phyloP scores from a whole-genome alignment of 2,113 vertebrate genomes.

The Seriola quinqueradiata region DNA sequence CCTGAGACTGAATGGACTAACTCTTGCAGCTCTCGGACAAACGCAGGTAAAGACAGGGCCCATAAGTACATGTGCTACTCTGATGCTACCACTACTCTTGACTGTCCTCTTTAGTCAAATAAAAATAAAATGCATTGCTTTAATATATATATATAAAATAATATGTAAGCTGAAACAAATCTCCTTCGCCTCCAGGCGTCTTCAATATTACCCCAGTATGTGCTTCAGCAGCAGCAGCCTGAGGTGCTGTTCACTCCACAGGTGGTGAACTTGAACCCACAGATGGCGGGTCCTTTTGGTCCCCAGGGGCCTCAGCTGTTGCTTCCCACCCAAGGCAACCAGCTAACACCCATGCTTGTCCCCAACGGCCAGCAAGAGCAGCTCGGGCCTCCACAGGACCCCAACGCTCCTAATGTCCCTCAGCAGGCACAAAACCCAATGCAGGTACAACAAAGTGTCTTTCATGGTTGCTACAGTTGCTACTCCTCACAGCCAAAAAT shows the following conservation, averaged over 20 bases:
- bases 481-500: neutral
- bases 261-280: constrained; percentile 81
- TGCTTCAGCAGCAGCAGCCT: constrained; percentile 80
- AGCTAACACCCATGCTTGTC: constrained; percentile 64
- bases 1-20: constrained; percentile 79
- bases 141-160: no score
- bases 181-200: constrained; percentile 58
- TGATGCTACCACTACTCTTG: neutral
- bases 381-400: constrained; percentile 63
- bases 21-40: constrained; percentile 78
- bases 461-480: neutral
- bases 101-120: neutral
- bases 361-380: constrained; percentile 81
- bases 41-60: constrained; percentile 63
- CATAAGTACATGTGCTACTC: neutral
- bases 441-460: constrained; percentile 70
- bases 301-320: constrained; percentile 76
- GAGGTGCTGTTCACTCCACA: constrained; percentile 79
- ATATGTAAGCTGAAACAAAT: neutral
- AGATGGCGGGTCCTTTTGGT: constrained; percentile 72
- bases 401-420: constrained; percentile 63
- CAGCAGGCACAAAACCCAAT: constrained; percentile 75
- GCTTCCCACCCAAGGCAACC: constrained; percentile 79
- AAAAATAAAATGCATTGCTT: neutral
- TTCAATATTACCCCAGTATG: constrained; percentile 74